phyloP scores from a whole-genome alignment of 2,888 invertebrate genomes.

The Coelinius sp. region DNA sequence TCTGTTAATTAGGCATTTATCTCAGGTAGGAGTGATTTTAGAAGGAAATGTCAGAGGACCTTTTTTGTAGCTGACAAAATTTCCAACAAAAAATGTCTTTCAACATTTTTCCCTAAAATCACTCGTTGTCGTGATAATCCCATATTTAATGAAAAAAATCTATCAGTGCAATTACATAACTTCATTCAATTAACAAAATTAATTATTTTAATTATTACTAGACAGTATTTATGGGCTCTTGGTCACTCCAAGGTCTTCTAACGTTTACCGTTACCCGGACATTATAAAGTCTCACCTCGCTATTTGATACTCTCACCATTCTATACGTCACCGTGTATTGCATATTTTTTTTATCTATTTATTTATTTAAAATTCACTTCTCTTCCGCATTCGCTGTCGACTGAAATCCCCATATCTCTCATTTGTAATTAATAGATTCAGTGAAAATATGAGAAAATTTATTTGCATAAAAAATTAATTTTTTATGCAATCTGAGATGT shows the following conservation, averaged over 20 bases:
- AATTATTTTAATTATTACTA: too few relatives aligned
- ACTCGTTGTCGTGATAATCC: too few relatives aligned
- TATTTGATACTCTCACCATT: constrained; percentile 30
- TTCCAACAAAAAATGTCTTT: too few relatives aligned
- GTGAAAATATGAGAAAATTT: background rate
- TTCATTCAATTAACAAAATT: too few relatives aligned
- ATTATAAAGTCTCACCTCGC: constrained; percentile 25
- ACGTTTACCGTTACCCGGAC: constrained; percentile 30
- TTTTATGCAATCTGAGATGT: background rate
- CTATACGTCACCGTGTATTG: constrained; percentile 13
- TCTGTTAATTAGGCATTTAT: too few relatives aligned
- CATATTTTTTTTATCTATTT: constrained; percentile 10
- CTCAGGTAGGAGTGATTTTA: too few relatives aligned
- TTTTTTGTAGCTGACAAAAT: too few relatives aligned
- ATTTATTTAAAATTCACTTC: background rate
- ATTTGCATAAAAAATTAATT: background rate
- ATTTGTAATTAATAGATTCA: background rate
- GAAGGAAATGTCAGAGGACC: too few relatives aligned
- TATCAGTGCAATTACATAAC: too few relatives aligned
- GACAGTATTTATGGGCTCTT: constrained; percentile 26
- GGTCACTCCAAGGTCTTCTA: constrained; percentile 36
- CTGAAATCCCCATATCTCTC: background rate
- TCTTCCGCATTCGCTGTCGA: constrained; percentile 14
- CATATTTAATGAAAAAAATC: too few relatives aligned
- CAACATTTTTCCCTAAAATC: too few relatives aligned